A percentile compares a stretch with the other conserved stretches of the same genome.
phyloP scores from a whole-genome alignment of 1,140 invertebrate species.

The Diplogasteroides magnus region DNA sequence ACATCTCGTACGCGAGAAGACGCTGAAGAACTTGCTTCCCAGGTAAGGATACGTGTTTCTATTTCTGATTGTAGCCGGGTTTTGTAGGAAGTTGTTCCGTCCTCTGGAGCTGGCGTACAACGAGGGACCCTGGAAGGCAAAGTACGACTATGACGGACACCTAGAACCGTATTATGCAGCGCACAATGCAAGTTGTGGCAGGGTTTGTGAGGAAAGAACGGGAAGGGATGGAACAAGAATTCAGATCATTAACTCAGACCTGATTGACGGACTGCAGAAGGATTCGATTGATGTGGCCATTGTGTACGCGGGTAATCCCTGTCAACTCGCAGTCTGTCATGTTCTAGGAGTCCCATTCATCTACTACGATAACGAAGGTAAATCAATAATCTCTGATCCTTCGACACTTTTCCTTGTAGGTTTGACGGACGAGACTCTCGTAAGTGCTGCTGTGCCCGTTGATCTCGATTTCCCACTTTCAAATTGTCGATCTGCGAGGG shows the following conservation, averaged over 20 bases:
- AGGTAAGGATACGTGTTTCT: conserved; percentile 37
- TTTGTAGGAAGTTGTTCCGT: conserved; percentile 28
- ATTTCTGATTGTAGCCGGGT: conserved; percentile 1
- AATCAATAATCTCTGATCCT: conserved; percentile 2
- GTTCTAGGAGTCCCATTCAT: conserved; percentile 48
- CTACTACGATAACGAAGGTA: conserved; percentile 46
- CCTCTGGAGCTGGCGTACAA: conserved; percentile 43
- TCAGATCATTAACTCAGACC: conserved; percentile 52
- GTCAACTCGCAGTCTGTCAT: conserved; percentile 46
- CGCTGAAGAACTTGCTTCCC: conserved; percentile 49
- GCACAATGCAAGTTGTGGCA: conserved; percentile 51
- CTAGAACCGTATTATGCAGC: conserved; percentile 47
- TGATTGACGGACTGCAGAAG: conserved; percentile 47
- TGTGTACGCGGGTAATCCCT: conserved; percentile 51
- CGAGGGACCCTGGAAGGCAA: conserved; percentile 40
- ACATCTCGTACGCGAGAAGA: conserved; percentile 47
- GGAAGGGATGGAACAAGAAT: conserved; percentile 3
- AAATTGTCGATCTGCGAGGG: conserved; percentile 9
- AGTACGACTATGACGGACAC: conserved; percentile 42
- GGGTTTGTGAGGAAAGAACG: conserved; percentile 30
- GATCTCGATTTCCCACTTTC: conserved; percentile 33
- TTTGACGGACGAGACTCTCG: conserved; percentile 47
- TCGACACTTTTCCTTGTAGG: conserved; percentile 18
- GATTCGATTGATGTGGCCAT: conserved; percentile 51
- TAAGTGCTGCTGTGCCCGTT: conserved; percentile 43